These are phyloP conservation scores for Eristalis tenax DNA, from an alignment of 2,888 invertebrate genomes.

Conservation along the genomic window DNA sequence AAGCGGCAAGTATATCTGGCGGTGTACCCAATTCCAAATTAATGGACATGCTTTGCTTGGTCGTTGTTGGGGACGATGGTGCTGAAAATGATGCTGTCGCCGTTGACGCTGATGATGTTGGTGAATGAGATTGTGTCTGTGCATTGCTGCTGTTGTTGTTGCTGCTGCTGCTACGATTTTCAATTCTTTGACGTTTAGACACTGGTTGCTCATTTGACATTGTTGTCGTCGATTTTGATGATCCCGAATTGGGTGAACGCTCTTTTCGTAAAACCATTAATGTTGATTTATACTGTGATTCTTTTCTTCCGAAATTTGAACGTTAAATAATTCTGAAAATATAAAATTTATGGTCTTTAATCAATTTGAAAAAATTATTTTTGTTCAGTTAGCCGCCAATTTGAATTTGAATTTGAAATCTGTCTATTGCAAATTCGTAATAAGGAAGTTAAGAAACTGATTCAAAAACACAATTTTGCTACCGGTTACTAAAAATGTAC, in stretches of 20 bases:
- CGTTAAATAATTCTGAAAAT: background rate
- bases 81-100: conserved; percentile 42
- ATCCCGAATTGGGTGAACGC: conserved; percentile 73
- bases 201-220: conserved; percentile 92
- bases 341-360: background rate
- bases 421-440: no score
- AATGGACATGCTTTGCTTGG: conserved; percentile 61
- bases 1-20: conserved; percentile 63
- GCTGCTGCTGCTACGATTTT: conserved; percentile 75
- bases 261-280: conserved; percentile 75
- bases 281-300: conserved; percentile 16
- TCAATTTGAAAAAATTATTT: no score
- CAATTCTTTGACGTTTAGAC: conserved; percentile 91
- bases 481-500: background rate
- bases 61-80: conserved; percentile 72
- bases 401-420: no score
- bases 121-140: conserved; percentile 39
- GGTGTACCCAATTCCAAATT: conserved; percentile 48
- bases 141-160: conserved; percentile 54
- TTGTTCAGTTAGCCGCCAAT: no score
- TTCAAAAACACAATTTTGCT: background rate
- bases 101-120: conserved; percentile 44
- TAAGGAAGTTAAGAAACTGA: no score
- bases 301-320: background rate
- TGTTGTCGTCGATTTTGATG: conserved; percentile 72